Evolutionary conservation across 2,113 vertebrate species (phyloP), one percentile per base, ranked within the genome.

Genomic region (Arothron firmamentum): DNA sequence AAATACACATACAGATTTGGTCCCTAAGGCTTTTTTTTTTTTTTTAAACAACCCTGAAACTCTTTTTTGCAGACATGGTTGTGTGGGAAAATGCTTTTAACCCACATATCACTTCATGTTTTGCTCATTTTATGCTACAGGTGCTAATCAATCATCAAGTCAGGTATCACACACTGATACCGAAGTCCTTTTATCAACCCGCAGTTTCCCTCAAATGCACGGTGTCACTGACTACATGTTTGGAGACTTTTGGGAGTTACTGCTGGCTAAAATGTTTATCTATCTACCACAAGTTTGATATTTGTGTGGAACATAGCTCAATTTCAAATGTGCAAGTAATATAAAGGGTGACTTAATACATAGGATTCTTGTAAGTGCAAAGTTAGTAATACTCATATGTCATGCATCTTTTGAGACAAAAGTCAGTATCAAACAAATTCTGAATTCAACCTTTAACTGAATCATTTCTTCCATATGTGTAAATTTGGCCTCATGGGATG

Each of bases 11-110:
- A 62, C 3, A 21, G 15, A 41, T 45, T 45, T 45, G 14, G 4
- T 45, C 43, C 16, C 16, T 15, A 45, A 45, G 43, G 12, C 5
- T 45, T 45, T 45, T 20, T 23, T 51, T 4, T 52, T 12, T 16
- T 43, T 47, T 53, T 14, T 41, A 51, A n/a, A 68, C 10, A 45
- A 4, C 51, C 31, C 45, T 77, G 48, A 75, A 59, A 75, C 16
- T 38, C 6, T 28, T 28, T 28, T 28, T 28, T 28, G 5, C 6
- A 38, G 11, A 12, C 34, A 4, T 12, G 34, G 34, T 12, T 58
- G 72, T 83, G 70, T 85, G 84, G 83, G 80, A 88, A 88, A 83
- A 81, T 76, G 75, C 67, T 80, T 67, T 67, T 53, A 51, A 79
- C 73, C 68, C 65, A 73, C 77, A 82, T 43, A 61, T 70, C 66